A percentile compares a stretch with the other conserved stretches of the same genome.
Conservation (phyloP, 2,888 invertebrate species). For the Antheraea yamamai region DNA sequence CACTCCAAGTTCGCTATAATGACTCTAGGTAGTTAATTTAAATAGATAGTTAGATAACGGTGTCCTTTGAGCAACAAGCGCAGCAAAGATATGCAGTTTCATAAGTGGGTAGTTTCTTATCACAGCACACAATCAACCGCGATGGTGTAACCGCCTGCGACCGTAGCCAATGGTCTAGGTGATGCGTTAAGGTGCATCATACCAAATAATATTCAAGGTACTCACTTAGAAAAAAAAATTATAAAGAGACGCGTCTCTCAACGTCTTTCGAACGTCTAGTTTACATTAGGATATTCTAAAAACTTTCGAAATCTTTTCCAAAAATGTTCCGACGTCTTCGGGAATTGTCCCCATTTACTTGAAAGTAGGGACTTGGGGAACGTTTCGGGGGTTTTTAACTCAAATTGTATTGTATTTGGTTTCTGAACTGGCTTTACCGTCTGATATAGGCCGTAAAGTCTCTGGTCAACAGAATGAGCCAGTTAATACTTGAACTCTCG, state of each 20-base stretch:
- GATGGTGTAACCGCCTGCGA: conserved; percentile 1
- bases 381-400: not conserved
- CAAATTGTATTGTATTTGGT: not conserved
- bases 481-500: not conserved
- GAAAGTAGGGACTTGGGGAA: not conserved
- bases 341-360: not conserved
- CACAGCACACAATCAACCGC: conserved; percentile 9
- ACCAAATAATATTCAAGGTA: not conserved
- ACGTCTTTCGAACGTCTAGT: not conserved
- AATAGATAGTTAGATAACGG: conserved; percentile 1
- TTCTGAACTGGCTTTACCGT: not conserved
- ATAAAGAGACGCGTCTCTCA: not conserved
- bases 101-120: conserved; percentile 28
- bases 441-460: not conserved
- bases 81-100: conserved; percentile 30
- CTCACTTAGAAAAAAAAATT: too few species aligned
- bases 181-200: not conserved
- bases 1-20: not conserved
- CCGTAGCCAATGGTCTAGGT: not conserved
- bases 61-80: conserved; percentile 9
- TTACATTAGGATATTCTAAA: not conserved
- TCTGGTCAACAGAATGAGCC: not conserved
- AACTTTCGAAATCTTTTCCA: not conserved
- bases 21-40: conserved; percentile 5
- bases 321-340: not conserved